Conservation (phyloP, 2,113 vertebrate genomes). For the Bujurquina vittata region DNA sequence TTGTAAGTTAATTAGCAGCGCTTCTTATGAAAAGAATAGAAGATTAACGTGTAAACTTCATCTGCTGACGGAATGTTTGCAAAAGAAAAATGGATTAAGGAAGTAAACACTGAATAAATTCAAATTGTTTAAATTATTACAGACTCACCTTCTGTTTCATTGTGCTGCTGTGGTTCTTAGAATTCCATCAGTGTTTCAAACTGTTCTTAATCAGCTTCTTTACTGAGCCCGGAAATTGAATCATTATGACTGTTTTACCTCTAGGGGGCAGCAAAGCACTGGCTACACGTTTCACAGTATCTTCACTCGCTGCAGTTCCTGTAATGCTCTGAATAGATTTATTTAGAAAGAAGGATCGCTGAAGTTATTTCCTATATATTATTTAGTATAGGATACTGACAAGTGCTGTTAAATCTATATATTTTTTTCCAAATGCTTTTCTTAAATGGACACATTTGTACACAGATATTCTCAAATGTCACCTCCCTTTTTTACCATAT, state of each 20-base stretch:
- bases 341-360: background rate
- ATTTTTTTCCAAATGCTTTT: background rate
- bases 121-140: slow-evolving; percentile 61
- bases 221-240: background rate
- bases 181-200: background rate
- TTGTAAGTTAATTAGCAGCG: slow-evolving; percentile 67
- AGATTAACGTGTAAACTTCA: slow-evolving; percentile 67
- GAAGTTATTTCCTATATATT: background rate
- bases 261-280: slow-evolving; percentile 62
- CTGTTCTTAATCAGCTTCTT: background rate
- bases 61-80: slow-evolving; percentile 80
- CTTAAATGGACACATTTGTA: background rate
- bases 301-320: background rate
- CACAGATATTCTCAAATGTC: background rate
- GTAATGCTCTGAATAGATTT: background rate
- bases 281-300: background rate
- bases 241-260: slow-evolving; percentile 19
- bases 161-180: background rate
- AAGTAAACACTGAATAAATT: slow-evolving; percentile 65
- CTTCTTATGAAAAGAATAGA: slow-evolving; percentile 66
- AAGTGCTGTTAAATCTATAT: background rate
- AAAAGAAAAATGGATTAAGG: slow-evolving; percentile 57
- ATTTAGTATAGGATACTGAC: background rate
- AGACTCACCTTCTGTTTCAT: slow-evolving; percentile 21
- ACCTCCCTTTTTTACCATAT: background rate